These are phyloP conservation scores for Pteropus alecto DNA, from an alignment of 2,113 vertebrate species.

Conservation along the genomic window DNA sequence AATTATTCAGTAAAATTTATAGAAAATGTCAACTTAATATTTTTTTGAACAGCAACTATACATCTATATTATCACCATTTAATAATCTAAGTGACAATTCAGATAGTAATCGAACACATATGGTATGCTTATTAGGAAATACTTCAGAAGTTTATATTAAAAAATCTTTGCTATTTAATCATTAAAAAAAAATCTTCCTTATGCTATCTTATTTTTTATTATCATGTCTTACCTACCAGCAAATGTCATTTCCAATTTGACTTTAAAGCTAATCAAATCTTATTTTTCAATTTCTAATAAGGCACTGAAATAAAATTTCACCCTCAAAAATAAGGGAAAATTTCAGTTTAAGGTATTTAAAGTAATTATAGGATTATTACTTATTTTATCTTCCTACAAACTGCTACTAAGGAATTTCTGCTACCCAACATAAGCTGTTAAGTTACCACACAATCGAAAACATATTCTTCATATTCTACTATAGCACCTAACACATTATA, in stretches of 20 bases:
- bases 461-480: background rate
- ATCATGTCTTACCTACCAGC: background rate
- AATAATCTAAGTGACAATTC: slow-evolving; percentile 23
- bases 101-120: background rate
- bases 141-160: slow-evolving; percentile 24
- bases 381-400: slow-evolving; percentile 25
- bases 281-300: slow-evolving; percentile 45
- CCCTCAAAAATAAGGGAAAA: slow-evolving; percentile 1
- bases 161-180: slow-evolving; percentile 34
- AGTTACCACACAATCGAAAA: background rate
- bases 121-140: background rate
- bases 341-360: background rate
- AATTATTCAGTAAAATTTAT: slow-evolving; percentile 21
- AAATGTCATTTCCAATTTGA: slow-evolving; percentile 48
- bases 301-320: slow-evolving; percentile 2
- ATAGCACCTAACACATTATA: background rate
- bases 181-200: background rate
- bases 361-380: slow-evolving; percentile 3
- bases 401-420: background rate
- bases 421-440: background rate
- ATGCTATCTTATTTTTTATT: slow-evolving; percentile 16
- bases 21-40: slow-evolving; percentile 18
- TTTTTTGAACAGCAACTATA: slow-evolving; percentile 24
- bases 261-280: slow-evolving; percentile 30
- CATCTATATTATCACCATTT: background rate